Conservation (phyloP, 2,113 vertebrate species). For the Atrichornis clamosus region DNA sequence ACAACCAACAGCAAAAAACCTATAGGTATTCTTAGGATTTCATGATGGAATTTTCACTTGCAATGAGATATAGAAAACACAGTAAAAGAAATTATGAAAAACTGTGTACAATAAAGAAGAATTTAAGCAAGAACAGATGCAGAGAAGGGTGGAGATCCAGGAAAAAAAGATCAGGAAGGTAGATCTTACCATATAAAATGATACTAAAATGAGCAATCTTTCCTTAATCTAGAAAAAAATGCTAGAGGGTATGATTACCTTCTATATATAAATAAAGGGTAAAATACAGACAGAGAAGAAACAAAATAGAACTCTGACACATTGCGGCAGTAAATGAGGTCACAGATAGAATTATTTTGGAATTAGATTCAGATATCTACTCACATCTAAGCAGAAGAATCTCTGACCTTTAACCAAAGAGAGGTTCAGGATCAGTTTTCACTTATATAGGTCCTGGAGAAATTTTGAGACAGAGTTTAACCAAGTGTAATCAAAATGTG, state of each 20-base stretch:
- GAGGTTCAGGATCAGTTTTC: background rate
- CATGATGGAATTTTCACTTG: background rate
- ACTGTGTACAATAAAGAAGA: background rate
- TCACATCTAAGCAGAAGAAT: background rate
- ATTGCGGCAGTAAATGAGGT: background rate
- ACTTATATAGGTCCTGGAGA: background rate
- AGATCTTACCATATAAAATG: background rate
- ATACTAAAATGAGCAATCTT: background rate
- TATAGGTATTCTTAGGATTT: background rate
- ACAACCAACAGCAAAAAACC: background rate
- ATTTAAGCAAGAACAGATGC: background rate
- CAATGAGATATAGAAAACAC: background rate
- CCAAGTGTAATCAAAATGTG: background rate
- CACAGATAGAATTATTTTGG: background rate
- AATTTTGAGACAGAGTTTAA: fast-evolving
- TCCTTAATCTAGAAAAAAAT: background rate
- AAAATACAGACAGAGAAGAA: background rate
- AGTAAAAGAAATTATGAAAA: background rate
- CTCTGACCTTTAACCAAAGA: background rate
- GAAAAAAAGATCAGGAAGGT: background rate
- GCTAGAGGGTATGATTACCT: background rate
- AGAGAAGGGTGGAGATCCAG: background rate
- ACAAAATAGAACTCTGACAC: background rate
- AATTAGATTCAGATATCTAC: background rate
- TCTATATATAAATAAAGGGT: background rate